phyloP scores from a whole-genome alignment of 2,113 vertebrate species.

The Cyprinodon brontotheroides region DNA sequence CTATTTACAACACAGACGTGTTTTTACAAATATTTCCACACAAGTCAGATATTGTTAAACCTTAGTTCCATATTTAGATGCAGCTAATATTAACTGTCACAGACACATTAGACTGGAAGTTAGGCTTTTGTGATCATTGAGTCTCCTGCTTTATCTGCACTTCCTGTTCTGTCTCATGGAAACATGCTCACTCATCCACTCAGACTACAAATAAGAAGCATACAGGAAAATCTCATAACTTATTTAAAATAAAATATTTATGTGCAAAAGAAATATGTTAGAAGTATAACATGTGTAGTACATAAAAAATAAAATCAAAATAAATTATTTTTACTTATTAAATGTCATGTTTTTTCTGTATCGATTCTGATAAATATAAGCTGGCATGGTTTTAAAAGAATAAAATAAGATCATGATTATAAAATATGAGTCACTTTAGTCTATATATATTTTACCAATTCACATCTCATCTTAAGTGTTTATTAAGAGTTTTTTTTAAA shows the following conservation, averaged over 20 bases:
- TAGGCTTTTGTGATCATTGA: too few relatives aligned
- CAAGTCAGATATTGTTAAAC: not conserved
- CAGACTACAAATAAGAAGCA: not conserved
- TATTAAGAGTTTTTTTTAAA: too few relatives aligned
- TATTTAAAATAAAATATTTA: not conserved
- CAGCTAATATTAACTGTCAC: not conserved
- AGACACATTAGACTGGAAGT: slow-evolving; percentile 19
- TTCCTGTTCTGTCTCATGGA: slow-evolving; percentile 52
- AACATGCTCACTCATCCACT: slow-evolving; percentile 8
- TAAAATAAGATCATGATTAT: not conserved
- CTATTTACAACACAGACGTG: not conserved
- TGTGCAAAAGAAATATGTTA: not conserved
- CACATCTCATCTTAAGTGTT: too few relatives aligned
- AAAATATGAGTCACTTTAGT: not conserved
- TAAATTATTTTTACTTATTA: not conserved
- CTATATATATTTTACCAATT: not conserved
- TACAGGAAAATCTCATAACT: not conserved
- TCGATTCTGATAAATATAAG: not conserved
- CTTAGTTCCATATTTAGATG: not conserved
- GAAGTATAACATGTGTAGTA: not conserved
- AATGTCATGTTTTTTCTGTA: not conserved
- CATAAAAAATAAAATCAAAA: not conserved
- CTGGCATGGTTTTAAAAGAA: not conserved
- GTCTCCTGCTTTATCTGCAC: slow-evolving; percentile 40
- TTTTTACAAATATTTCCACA: not conserved